A percentile compares a stretch with the other conserved stretches of the same genome.
Evolutionary conservation across 2,113 vertebrate genomes (phyloP).

Genomic region (Notiomystis cincta): DNA sequence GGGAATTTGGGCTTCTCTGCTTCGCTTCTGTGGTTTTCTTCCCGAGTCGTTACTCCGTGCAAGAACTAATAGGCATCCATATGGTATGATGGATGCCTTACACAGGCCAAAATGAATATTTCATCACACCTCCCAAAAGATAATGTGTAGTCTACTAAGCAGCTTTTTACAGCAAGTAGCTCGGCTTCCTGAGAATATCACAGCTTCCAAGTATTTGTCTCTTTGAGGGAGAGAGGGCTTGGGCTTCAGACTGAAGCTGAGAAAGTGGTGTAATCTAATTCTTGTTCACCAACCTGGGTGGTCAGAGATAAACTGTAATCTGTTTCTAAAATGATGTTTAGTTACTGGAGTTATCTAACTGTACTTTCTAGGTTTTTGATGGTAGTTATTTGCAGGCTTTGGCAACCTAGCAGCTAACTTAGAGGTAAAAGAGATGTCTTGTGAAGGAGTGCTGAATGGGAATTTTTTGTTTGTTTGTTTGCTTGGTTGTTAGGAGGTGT

Average conservation of each 20-base stretch:
- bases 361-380: not conserved
- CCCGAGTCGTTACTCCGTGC: not conserved
- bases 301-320: not conserved
- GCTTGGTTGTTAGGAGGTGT: not conserved
- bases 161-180: not conserved
- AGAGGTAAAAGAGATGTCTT: not conserved
- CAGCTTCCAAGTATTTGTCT: not conserved
- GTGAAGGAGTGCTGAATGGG: not conserved
- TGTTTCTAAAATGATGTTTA: not conserved
- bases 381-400: not conserved
- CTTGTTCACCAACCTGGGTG: not conserved
- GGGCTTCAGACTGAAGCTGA: not conserved
- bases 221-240: not conserved
- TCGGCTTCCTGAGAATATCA: not conserved
- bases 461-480: not conserved
- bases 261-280: not conserved
- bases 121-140: not conserved
- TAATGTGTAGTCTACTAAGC: not conserved
- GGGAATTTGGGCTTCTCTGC: not conserved
- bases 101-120: not conserved
- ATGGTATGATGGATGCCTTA: not conserved
- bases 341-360: not conserved
- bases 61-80: not conserved
- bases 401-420: not conserved
- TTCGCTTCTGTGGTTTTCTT: not conserved